These are phyloP conservation scores for Stichodactyla helianthus DNA, from an alignment of 64 coral and sea anemone species.

Conservation along the genomic window DNA sequence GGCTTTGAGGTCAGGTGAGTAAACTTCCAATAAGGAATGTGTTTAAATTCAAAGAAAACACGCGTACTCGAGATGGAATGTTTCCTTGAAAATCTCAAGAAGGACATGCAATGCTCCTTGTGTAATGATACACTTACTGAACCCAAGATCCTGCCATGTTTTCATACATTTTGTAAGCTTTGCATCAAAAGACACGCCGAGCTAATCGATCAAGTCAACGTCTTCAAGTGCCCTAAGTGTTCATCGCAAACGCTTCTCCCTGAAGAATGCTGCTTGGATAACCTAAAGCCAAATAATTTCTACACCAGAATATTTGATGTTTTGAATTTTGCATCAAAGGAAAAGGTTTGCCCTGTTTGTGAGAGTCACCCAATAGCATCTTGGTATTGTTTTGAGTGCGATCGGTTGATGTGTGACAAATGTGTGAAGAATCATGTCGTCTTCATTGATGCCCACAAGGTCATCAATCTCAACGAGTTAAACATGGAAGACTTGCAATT, in stretches of 20 bases:
- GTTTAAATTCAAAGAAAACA: too few species aligned
- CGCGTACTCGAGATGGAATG: background rate
- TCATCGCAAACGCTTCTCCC: background rate
- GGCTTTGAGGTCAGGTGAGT: too few species aligned
- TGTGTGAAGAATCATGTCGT: background rate
- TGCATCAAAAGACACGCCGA: background rate
- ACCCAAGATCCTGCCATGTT: background rate
- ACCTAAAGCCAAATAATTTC: background rate
- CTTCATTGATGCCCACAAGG: background rate
- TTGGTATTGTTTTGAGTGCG: background rate
- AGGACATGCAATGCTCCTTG: background rate
- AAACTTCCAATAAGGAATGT: too few species aligned
- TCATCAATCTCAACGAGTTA: background rate
- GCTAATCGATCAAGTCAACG: background rate
- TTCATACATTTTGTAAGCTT: constrained; percentile 15
- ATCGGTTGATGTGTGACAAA: constrained; percentile 1
- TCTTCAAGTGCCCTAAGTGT: background rate
- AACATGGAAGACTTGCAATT: background rate
- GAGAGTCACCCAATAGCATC: background rate
- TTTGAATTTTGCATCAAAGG: background rate
- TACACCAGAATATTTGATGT: background rate
- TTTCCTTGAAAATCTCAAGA: background rate
- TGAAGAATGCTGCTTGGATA: background rate
- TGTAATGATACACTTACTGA: background rate
- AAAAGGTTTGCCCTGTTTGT: background rate